phyloP scores from a whole-genome alignment of 35 echinoderm and acorn worm genomes.

The Hemicentrotus pulcherrimus region DNA sequence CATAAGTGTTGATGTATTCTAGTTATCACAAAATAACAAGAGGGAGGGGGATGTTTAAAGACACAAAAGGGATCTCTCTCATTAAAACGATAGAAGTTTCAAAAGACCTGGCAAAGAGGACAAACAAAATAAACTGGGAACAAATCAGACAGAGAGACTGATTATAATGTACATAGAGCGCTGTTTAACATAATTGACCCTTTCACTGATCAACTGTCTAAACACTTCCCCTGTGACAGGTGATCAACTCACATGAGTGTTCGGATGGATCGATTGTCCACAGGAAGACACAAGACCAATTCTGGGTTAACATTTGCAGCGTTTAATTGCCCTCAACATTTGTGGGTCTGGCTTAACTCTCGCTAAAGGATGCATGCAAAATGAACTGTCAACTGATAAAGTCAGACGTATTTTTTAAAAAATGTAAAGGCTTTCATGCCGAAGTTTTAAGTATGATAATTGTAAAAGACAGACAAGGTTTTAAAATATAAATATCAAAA shows the following conservation, averaged over 20 bases:
- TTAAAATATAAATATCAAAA: too few relatives aligned
- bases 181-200: background rate
- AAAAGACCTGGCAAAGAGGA: background rate
- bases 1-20: too few relatives aligned
- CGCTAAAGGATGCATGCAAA: background rate
- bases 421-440: too few relatives aligned
- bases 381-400: slow-evolving; percentile 18
- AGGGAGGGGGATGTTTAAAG: too few relatives aligned
- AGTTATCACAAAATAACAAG: too few relatives aligned
- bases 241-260: background rate
- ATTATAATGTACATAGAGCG: background rate
- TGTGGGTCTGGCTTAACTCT: background rate
- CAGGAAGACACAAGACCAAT: background rate
- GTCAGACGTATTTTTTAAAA: background rate
- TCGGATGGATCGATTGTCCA: background rate
- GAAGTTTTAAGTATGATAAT: too few relatives aligned
- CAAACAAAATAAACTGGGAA: background rate
- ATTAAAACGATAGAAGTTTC: background rate
- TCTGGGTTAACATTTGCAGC: background rate
- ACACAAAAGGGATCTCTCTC: background rate
- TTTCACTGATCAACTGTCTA: background rate
- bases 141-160: background rate
- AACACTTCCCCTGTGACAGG: slow-evolving; percentile 8
- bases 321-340: background rate
- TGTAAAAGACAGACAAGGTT: too few relatives aligned